Evolutionary conservation across 2,888 invertebrate species (phyloP).

Genomic region (Tineola bisselliella): DNA sequence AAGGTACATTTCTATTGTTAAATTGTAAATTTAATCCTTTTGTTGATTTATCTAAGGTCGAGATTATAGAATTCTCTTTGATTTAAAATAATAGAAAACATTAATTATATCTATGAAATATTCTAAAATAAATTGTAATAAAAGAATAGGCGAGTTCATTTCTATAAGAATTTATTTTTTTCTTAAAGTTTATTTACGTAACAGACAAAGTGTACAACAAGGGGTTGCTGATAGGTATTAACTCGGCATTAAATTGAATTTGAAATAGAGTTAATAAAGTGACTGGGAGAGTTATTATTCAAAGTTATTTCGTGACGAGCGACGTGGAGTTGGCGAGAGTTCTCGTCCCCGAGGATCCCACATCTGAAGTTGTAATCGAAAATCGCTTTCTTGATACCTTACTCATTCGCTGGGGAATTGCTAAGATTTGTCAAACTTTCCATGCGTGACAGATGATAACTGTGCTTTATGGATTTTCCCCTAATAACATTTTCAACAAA

Average conservation of each 20-base stretch:
- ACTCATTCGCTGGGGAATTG: slow-evolving; percentile 8
- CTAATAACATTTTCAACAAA: neutral
- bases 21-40: slow-evolving; percentile 12
- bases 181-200: neutral
- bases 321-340: slow-evolving; percentile 14
- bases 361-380: slow-evolving; percentile 18
- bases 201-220: neutral
- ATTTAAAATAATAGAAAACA: neutral
- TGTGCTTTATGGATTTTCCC: neutral
- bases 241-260: slow-evolving; percentile 2
- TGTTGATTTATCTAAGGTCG: slow-evolving; percentile 4
- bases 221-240: neutral
- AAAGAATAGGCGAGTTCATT: neutral
- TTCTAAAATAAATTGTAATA: neutral
- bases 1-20: slow-evolving; percentile 12
- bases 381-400: slow-evolving; percentile 14
- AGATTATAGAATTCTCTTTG: neutral
- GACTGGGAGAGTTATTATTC: slow-evolving; percentile 5
- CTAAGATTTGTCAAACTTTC: slow-evolving; percentile 27
- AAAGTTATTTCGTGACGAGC: slow-evolving; percentile 13
- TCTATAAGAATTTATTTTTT: neutral
- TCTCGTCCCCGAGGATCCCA: slow-evolving; percentile 11
- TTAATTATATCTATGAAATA: neutral
- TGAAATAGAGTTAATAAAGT: slow-evolving; percentile 10
- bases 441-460: slow-evolving; percentile 24